Evolutionary conservation across 1,140 invertebrate species (phyloP), one percentile per base, ranked within the genome.

Genomic region (Solenopsis fugax): DNA sequence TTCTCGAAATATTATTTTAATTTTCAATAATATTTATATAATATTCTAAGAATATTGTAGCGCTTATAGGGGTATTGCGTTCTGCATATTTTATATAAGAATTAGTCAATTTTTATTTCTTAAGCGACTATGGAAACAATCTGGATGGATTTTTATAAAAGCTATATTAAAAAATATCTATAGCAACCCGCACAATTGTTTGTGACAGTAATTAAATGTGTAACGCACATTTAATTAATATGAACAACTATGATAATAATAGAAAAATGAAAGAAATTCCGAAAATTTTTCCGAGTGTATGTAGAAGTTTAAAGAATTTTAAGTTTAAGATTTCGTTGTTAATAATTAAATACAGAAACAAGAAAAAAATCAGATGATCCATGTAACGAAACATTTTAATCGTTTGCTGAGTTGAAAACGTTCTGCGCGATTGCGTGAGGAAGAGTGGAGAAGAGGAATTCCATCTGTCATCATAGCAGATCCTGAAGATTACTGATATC

Each of bases 131-230:
- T 16, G 13, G 18, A 67, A 67, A 80, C 34, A 41, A 2, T 13
- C 13, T 5, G n/a, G 10, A 34, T 34, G 18, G 0, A 1, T 81
- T 56, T 41, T 52, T 37, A 7, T 24, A 29, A 29, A 13, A 34
- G 5, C 4, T 58, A 9, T 34, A 21, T 10, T 21, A 18, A 41
- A 56, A 41, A 69, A 16, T 13, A 24, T 21, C n/a, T 50, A 2
- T 54, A 54, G 13, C 29, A 24, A 60, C 2, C 29, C 13, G 34
- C 16, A 52, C 58, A 56, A 78, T 78, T 80, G 24, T 82, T 82
- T 72, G 34, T 4, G 5, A n/a, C 78, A 21, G 21, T 78, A 52
- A 56, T 56, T n/a, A 29, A 29, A 29, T 29, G n/a, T 18, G 24
- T n/a, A n/a, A 34, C 12, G 7, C 24, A 45, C n/a, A 16, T 82